These are phyloP conservation scores for Kuschelorhynchus macadamiae DNA, from an alignment of 2,888 invertebrate genomes.

Conservation along the genomic window DNA sequence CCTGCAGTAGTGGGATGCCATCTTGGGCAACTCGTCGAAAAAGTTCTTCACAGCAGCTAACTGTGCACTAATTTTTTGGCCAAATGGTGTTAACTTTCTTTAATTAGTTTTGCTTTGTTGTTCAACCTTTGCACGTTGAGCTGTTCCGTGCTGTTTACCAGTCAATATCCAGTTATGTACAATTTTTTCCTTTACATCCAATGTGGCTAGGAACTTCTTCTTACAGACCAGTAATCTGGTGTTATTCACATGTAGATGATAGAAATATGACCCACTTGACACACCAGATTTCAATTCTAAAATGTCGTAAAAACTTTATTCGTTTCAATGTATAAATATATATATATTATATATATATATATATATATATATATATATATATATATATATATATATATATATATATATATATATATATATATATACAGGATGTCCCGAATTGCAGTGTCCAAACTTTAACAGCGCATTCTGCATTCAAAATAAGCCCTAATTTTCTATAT, in stretches of 20 bases:
- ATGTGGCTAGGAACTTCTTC: neutral
- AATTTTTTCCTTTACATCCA: neutral
- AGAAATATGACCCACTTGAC: neutral
- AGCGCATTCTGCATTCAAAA: too few species aligned
- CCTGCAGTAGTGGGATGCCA: too few species aligned
- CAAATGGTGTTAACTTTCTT: neutral
- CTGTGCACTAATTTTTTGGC: neutral
- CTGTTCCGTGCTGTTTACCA: neutral
- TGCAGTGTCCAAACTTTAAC: too few species aligned
- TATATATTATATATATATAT: too few species aligned
- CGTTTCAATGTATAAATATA: too few species aligned
- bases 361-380: too few species aligned
- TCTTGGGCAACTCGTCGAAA: neutral
- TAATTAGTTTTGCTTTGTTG: neutral
- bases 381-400: too few species aligned
- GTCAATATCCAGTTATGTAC: neutral
- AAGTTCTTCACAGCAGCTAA: neutral
- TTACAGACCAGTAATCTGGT: neutral
- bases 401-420: too few species aligned
- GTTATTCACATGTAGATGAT: neutral
- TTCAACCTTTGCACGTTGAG: neutral
- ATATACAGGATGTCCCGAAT: too few species aligned
- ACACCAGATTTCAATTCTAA: too few species aligned
- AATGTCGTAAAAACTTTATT: too few species aligned
- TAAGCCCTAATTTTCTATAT: too few species aligned